Conservation (phyloP, 2,888 invertebrate species). For the Merodon equestris region DNA sequence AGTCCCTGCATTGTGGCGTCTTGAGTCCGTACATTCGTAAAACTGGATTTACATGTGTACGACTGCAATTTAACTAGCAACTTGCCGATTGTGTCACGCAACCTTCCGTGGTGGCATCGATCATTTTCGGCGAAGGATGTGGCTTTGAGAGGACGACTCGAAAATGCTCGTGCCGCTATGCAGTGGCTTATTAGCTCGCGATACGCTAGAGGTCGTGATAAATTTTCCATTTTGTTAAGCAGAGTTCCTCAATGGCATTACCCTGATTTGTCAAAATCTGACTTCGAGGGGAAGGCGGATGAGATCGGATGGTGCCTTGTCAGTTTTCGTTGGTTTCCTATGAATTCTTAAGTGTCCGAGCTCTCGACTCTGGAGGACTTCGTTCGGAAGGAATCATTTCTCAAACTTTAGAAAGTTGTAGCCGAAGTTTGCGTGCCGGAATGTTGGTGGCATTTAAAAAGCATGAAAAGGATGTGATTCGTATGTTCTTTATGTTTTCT, state of each 20-base stretch:
- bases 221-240: constrained; percentile 46
- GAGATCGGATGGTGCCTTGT: no score
- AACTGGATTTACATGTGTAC: no score
- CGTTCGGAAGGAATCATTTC: constrained; percentile 30
- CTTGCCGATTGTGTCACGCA: constrained; percentile 64
- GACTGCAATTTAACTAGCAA: constrained; percentile 26
- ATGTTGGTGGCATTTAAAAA: constrained; percentile 35
- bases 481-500: constrained; percentile 9
- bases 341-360: no score
- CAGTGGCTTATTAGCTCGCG: no score
- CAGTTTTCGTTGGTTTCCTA: no score
- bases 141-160: no score
- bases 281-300: no score
- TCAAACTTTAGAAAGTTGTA: constrained; percentile 39
- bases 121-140: constrained; percentile 52
- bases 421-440: constrained; percentile 41
- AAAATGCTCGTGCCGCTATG: constrained; percentile 9
- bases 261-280: constrained; percentile 51
- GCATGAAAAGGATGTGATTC: not conserved
- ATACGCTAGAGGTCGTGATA: constrained; percentile 43
- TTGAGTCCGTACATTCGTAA: no score
- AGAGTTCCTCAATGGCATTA: constrained; percentile 53
- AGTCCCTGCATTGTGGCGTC: no score
- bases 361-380: no score
- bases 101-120: constrained; percentile 58